These are phyloP conservation scores for Hormaphis cornu DNA, from an alignment of 1,140 invertebrate genomes.

Conservation along the genomic window DNA sequence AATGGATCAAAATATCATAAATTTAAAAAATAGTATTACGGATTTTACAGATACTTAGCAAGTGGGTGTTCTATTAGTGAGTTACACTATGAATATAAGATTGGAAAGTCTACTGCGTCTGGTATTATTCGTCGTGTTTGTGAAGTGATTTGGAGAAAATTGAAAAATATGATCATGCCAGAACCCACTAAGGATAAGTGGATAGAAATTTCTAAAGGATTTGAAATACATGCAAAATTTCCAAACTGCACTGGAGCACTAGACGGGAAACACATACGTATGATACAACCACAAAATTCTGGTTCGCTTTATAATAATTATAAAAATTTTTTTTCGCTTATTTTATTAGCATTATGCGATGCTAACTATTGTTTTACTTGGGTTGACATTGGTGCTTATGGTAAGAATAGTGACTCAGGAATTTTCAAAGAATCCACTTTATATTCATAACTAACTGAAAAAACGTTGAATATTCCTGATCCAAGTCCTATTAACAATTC, in stretches of 20 bases:
- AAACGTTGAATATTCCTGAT: slow-evolving; percentile 3
- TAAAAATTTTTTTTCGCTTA: slow-evolving; percentile 38
- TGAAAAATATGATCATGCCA: slow-evolving; percentile 33
- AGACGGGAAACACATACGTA: slow-evolving; percentile 34
- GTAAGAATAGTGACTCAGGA: slow-evolving; percentile 31
- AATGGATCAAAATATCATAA: not conserved
- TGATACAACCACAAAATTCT: slow-evolving; percentile 34
- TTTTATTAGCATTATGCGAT: slow-evolving; percentile 35
- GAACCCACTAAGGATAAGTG: slow-evolving; percentile 33
- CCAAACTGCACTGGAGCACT: not conserved
- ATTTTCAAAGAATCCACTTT: slow-evolving; percentile 25
- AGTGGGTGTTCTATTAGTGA: slow-evolving; percentile 36
- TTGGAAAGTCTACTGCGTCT: slow-evolving; percentile 37
- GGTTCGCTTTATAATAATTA: slow-evolving; percentile 35
- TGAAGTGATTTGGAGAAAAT: slow-evolving; percentile 33
- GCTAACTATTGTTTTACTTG: slow-evolving; percentile 29
- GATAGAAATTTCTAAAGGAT: slow-evolving; percentile 10
- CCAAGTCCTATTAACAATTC: not conserved
- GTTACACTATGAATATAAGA: slow-evolving; percentile 34
- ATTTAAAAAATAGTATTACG: not conserved
- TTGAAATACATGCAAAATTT: slow-evolving; percentile 6
- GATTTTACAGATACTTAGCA: slow-evolving; percentile 35
- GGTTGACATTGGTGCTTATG: slow-evolving; percentile 32
- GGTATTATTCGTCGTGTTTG: slow-evolving; percentile 35
- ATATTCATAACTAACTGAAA: not conserved